phyloP scores from a whole-genome alignment of 2,113 vertebrate genomes.

The Tylochromis polylepis region DNA sequence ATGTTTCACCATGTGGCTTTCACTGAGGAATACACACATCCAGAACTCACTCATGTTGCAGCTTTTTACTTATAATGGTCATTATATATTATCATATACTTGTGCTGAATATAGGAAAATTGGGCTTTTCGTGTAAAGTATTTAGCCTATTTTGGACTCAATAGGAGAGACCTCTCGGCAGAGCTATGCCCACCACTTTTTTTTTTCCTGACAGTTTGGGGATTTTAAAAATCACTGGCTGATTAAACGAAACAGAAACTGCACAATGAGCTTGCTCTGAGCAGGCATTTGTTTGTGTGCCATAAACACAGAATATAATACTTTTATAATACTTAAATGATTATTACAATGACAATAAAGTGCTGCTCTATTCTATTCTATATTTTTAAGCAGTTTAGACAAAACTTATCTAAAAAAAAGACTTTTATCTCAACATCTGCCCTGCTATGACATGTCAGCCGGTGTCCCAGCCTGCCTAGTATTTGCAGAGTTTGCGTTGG shows the following conservation, averaged over 20 bases:
- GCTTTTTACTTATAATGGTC: not conserved
- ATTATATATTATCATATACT: not conserved
- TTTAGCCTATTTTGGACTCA: not conserved
- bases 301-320: not conserved
- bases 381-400: not conserved
- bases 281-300: not conserved
- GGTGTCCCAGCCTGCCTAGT: not conserved
- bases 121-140: not conserved
- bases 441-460: not conserved
- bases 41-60: not conserved
- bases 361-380: not conserved
- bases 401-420: not conserved
- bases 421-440: not conserved
- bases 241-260: not conserved
- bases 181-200: not conserved
- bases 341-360: not conserved
- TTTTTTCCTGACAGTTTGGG: not conserved
- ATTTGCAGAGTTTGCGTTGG: not conserved
- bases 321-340: no score
- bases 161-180: not conserved
- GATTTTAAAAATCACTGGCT: not conserved
- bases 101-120: not conserved
- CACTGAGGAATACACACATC: not conserved
- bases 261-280: not conserved
- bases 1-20: not conserved